Base-by-base conservation (phyloP, 1,140 invertebrate genomes). In the Cydia strobilella region DNA sequence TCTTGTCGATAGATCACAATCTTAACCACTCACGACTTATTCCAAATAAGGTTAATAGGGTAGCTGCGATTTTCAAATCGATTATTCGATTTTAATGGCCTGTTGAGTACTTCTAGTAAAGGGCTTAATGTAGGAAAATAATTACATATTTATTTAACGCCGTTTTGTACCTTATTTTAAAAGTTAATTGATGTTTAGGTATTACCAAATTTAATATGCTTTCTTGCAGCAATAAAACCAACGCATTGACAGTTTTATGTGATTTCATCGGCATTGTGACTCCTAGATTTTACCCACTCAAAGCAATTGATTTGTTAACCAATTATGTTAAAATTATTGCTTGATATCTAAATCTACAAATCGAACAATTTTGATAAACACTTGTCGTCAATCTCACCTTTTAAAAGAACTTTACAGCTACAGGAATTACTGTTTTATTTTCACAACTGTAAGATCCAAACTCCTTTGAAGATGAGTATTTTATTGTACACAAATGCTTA, bases 281-380 rank as follows among this genome's bases (percentile, higher is more conserved):
- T n/a, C 15, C 3, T 1, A 18, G 18, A 59, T 18, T 59, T 9
- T 23, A 23, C 54, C 54, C 54, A 59, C 54, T 10, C 20, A 12
- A 23, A 59, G 20, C 10, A 10, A 23, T 59, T 59, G 20, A 59
- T 23, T 23, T 59, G 10, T 59, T 59, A 12, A 23, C 54, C 54
- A 59, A 23, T 59, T 23, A 18, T 18, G 6, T 18, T 51, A 59
- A 59, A 59, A 59, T 59, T 12, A 59, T 59, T 59, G 6, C 54
- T 59, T 23, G 12, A 59, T 20, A 59, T 23, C 54, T 23, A 59
- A 59, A 59, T 23, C 54, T 59, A 59, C 54, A 59, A 59, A 59
- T 59, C 54, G 54, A 59, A 59, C 54, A 59, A 23, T 59, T 59
- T 59, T 59, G 20, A 59, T 59, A 59, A 59, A 59, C 54, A 59